Evolutionary conservation across 2,888 invertebrate genomes (phyloP), one percentile per base, ranked within the genome.

Genomic region (Caenorhabditis doughertyi): DNA sequence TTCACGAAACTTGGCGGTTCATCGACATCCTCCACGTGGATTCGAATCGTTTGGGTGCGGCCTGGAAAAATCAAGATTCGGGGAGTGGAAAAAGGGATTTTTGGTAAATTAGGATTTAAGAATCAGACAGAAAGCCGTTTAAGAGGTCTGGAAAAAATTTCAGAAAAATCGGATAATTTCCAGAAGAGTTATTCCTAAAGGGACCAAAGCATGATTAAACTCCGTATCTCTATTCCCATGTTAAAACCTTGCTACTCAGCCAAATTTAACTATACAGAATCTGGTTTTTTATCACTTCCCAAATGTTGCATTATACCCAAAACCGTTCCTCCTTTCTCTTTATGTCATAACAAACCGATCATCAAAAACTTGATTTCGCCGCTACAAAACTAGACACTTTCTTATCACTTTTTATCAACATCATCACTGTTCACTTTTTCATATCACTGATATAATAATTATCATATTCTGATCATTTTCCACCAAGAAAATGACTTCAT

Each of bases 1-100:
- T 98, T 99, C 93, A 97, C 96, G 94, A 99, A 98, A 93, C 96
- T 96, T 0, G 98, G 97, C 0, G 96, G 95, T 92, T 98, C 98
- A 92, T 98, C 98, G 21, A 90, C 87, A 64, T 92, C 91, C 39
- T 82, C 53, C 62, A 91, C 89, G 53, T 83, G 49, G 44, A 87
- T 83, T 68, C 83, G 74, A 18, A 85, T 71, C 1, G 81, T 81
- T 80, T 85, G 83, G 16, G 80, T 76, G 27, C 84, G 83, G 58
- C 79, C 86, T 86, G 64, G 23, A 42, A 42, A 39, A 4, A 39
- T 16, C 2, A 39, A 39, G 16, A 2, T 39, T 39, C 16, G 39
- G 39, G 9, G 39, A 39, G 39, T 9, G 13, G 9, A 39, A 11
- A 39, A 39, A 39, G 9, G 9, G 4, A 7, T 32, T 32, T 32